Evolutionary conservation across 1,140 invertebrate species (phyloP).

Genomic region (Zaprionus davidi): DNA sequence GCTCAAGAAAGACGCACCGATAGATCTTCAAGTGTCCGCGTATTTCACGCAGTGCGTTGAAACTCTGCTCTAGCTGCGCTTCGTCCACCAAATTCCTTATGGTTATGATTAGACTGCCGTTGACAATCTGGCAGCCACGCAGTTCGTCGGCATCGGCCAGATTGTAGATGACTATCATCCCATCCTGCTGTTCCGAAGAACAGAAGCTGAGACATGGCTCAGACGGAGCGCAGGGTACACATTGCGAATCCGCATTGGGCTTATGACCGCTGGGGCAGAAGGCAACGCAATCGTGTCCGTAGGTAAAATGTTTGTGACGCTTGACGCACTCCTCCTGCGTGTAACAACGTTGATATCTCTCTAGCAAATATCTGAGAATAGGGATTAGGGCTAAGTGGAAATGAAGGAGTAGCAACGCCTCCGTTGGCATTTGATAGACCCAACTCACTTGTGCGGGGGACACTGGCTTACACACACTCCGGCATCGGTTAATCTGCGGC

Average conservation of each 20-base stretch:
- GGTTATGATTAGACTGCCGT: conserved; percentile 63
- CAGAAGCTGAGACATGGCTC: conserved; percentile 66
- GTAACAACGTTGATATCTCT: conserved; percentile 68
- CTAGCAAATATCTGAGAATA: conserved; percentile 54
- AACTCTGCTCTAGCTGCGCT: conserved; percentile 44
- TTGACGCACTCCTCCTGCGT: conserved; percentile 49
- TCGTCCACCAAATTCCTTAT: conserved; percentile 64
- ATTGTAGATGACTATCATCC: conserved; percentile 49
- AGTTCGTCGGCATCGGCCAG: conserved; percentile 66
- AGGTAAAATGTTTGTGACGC: conserved; percentile 33
- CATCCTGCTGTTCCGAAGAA: conserved; percentile 34
- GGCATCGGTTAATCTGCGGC: conserved; percentile 59
- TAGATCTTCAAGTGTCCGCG: conserved; percentile 69
- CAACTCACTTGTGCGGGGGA: conserved; percentile 65
- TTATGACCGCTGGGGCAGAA: conserved; percentile 69
- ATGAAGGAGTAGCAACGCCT: not conserved
- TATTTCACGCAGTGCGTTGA: conserved; percentile 67
- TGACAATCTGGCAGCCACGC: conserved; percentile 70
- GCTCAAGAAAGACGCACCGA: conserved; percentile 42
- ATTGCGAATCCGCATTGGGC: conserved; percentile 40
- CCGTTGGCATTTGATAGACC: not conserved
- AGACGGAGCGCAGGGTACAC: conserved; percentile 39
- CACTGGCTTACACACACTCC: conserved; percentile 67
- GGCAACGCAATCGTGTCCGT: conserved; percentile 51
- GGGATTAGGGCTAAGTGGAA: conserved; percentile 10